phyloP scores from a whole-genome alignment of 2,113 vertebrate species.

The Corythoichthys haematopterus region DNA sequence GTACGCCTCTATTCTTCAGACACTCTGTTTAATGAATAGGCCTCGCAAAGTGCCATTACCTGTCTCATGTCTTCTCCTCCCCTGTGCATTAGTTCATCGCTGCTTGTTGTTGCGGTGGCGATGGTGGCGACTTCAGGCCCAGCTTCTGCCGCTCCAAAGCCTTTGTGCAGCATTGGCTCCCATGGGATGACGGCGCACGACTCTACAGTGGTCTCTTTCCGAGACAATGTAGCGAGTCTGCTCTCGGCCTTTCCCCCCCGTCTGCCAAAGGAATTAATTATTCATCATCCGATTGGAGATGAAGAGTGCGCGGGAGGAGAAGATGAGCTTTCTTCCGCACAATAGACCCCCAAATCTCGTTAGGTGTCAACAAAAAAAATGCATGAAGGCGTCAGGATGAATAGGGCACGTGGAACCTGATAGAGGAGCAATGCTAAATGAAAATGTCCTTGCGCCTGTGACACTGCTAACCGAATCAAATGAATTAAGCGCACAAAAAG shows the following conservation, averaged over 20 bases:
- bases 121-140: constrained; percentile 29
- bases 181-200: constrained; percentile 53
- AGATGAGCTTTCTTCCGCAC: constrained; percentile 43
- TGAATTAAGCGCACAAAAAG: background rate
- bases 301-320: constrained; percentile 36
- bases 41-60: constrained; percentile 58
- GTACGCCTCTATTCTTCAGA: constrained; percentile 57
- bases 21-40: constrained; percentile 68
- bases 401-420: constrained; percentile 23
- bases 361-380: constrained; percentile 32
- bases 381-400: constrained; percentile 38
- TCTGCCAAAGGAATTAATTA: constrained; percentile 62
- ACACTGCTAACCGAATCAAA: constrained; percentile 22
- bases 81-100: constrained; percentile 38
- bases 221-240: constrained; percentile 52
- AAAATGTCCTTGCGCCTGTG: constrained; percentile 26
- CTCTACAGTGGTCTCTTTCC: constrained; percentile 54
- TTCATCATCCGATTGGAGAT: constrained; percentile 56
- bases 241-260: constrained; percentile 48
- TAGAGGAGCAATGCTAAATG: constrained; percentile 24
- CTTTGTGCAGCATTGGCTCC: constrained; percentile 61
- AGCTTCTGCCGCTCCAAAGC: constrained; percentile 48
- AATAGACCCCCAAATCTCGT: constrained; percentile 45
- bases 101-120: constrained; percentile 28
- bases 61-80: constrained; percentile 46